These are phyloP conservation scores for Ooceraea biroi DNA, from an alignment of 1,140 invertebrate genomes.

Conservation along the genomic window DNA sequence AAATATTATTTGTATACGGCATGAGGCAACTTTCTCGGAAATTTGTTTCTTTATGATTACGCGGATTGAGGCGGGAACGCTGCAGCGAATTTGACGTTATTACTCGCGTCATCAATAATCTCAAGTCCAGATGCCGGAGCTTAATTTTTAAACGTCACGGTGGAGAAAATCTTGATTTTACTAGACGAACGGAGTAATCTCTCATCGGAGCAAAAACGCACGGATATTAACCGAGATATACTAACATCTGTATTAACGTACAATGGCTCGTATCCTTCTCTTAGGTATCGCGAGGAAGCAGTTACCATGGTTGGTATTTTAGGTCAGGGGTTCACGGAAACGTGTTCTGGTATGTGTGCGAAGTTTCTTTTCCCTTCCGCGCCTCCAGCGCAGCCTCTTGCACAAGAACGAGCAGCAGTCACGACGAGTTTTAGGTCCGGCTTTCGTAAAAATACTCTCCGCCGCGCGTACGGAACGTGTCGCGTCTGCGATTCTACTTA, in stretches of 20 bases:
- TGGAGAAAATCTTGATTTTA: conserved; percentile 28
- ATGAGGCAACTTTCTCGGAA: neutral
- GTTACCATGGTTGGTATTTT: conserved; percentile 39
- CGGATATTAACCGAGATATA: conserved; percentile 38
- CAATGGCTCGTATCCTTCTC: neutral
- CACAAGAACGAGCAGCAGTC: conserved; percentile 58
- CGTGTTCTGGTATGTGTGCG: neutral
- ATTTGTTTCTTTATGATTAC: neutral
- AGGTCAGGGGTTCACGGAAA: conserved; percentile 53
- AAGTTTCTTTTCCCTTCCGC: conserved; percentile 39
- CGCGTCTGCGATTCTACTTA: conserved; percentile 65
- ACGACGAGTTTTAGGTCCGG: conserved; percentile 68
- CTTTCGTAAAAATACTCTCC: conserved; percentile 70
- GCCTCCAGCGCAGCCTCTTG: conserved; percentile 18
- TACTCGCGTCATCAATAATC: conserved; percentile 28
- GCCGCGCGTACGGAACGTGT: conserved; percentile 32
- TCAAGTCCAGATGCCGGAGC: neutral
- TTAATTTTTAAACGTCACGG: conserved; percentile 8
- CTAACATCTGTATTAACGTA: conserved; percentile 50
- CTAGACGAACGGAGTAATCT: conserved; percentile 31
- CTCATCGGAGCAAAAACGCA: conserved; percentile 18
- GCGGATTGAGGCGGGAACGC: neutral
- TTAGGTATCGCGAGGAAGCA: conserved; percentile 3
- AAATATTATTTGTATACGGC: neutral
- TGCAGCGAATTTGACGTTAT: neutral